A percentile compares a stretch with the other conserved stretches of the same genome.
phyloP scores from a whole-genome alignment of 1,140 invertebrate species.

The Brachionus manjavacas region DNA sequence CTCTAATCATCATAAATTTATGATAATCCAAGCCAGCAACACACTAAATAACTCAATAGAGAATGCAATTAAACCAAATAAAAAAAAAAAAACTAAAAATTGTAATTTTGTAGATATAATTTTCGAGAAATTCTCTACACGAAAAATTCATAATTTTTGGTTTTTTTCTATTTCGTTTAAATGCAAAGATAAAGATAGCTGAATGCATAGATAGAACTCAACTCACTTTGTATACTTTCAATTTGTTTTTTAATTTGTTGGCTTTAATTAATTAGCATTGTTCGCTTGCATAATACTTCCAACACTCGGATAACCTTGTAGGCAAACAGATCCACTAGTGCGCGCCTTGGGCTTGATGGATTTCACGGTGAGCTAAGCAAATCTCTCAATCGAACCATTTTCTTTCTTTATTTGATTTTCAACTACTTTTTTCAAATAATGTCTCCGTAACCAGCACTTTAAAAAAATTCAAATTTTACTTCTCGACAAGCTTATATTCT shows the following conservation, averaged over 20 bases:
- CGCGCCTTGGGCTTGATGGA: not conserved
- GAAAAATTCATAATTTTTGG: conserved; percentile 6
- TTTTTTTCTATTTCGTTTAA: not conserved
- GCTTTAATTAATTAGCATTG: not conserved
- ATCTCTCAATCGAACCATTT: not conserved
- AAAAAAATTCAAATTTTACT: too few relatives aligned
- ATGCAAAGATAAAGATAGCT: not conserved
- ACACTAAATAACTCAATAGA: not conserved
- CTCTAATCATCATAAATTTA: conserved; percentile 23
- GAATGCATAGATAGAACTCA: not conserved
- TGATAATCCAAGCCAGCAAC: conserved; percentile 30
- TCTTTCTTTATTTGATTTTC: not conserved
- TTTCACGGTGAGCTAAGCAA: not conserved
- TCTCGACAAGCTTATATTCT: too few relatives aligned
- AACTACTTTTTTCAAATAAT: too few relatives aligned
- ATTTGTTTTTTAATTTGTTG: not conserved
- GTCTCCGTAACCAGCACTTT: too few relatives aligned
- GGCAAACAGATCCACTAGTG: not conserved
- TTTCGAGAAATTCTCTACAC: not conserved
- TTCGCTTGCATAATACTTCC: not conserved
- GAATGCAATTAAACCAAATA: not conserved
- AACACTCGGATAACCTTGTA: not conserved
- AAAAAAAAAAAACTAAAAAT: not conserved
- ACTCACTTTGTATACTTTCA: not conserved
- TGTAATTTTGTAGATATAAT: conserved; percentile 1